phyloP scores from a whole-genome alignment of 1,140 invertebrate genomes.

The Lerema accius region DNA sequence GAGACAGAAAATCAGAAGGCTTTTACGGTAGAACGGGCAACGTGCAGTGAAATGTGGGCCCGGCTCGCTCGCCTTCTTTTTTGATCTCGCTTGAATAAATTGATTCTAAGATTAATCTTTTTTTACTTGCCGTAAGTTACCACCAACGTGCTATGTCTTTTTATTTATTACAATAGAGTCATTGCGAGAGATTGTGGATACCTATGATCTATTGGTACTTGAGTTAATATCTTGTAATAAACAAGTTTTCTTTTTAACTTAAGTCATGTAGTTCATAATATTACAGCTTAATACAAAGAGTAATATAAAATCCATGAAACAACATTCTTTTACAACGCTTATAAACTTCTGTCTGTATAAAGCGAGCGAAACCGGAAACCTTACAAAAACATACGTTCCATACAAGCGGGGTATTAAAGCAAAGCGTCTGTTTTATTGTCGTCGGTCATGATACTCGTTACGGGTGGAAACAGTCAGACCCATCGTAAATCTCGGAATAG shows the following conservation, averaged over 20 bases:
- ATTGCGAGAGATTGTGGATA: not conserved
- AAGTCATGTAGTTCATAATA: no score
- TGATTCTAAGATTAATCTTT: conserved; percentile 78
- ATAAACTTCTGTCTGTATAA: conserved; percentile 26
- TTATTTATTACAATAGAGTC: conserved; percentile 19
- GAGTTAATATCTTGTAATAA: not conserved
- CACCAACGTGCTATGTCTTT: conserved; percentile 16
- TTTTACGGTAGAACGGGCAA: conserved; percentile 80
- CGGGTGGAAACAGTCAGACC: conserved; percentile 46
- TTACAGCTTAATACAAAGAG: no score
- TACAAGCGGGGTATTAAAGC: conserved; percentile 42
- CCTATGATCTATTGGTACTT: not conserved
- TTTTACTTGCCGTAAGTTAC: conserved; percentile 41
- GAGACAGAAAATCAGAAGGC: conserved; percentile 67
- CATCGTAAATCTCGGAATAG: conserved; percentile 55
- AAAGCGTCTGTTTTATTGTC: conserved; percentile 52
- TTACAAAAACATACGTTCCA: conserved; percentile 48
- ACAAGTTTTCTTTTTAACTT: not conserved
- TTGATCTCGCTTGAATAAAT: conserved; percentile 79
- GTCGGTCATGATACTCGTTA: conserved; percentile 43
- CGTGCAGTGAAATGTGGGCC: conserved; percentile 77
- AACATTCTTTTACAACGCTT: not conserved
- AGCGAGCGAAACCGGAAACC: conserved; percentile 51
- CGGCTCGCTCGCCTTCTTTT: conserved; percentile 66
- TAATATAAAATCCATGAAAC: not conserved